phyloP scores from a whole-genome alignment of 2,888 invertebrate species.

The Rhaphigaster nebulosa region DNA sequence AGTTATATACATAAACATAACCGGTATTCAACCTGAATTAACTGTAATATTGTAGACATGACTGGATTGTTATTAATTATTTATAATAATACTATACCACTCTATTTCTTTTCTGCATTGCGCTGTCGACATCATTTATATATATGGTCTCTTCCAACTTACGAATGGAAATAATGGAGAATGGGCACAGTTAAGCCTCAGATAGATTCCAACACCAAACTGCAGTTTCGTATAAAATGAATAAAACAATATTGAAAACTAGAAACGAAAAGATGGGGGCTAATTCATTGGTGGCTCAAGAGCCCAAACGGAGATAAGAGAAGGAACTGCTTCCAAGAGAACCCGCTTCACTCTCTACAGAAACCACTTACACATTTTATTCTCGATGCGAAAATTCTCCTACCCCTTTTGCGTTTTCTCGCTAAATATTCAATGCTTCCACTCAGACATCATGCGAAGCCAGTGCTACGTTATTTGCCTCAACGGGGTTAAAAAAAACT shows the following conservation, averaged over 20 bases:
- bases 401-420: background rate
- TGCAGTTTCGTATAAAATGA: background rate
- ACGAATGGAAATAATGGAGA: too few species aligned
- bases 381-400: background rate
- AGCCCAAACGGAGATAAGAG: background rate
- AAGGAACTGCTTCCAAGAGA: background rate
- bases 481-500: too few species aligned
- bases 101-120: too few species aligned
- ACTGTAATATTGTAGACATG: too few species aligned
- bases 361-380: constrained; percentile 21
- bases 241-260: too few species aligned
- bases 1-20: too few species aligned
- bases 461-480: background rate
- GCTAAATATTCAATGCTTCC: background rate
- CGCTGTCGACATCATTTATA: too few species aligned
- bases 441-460: background rate
- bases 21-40: too few species aligned
- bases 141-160: too few species aligned
- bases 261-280: background rate
- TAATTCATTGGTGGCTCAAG: background rate
- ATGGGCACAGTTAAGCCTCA: too few species aligned
- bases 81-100: too few species aligned
- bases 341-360: background rate
- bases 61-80: too few species aligned
- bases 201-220: background rate